Base-by-base conservation (phyloP, 1,140 invertebrate species). In the Sycophaga agraensis region DNA sequence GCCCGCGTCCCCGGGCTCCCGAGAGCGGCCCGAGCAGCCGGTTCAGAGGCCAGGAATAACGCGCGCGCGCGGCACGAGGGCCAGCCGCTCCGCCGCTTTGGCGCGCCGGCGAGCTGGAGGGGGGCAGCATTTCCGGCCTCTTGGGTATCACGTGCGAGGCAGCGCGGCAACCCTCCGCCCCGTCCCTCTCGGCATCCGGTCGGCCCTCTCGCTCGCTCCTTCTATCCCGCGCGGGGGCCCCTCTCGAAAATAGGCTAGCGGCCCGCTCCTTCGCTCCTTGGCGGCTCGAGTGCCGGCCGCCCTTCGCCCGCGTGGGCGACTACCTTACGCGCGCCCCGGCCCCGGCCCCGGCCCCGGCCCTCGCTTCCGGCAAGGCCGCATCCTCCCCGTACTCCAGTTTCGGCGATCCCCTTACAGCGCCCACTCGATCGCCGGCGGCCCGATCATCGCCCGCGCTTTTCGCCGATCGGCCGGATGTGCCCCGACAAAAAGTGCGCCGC, bases 111-210 rank as follows among this genome's bases (percentile, higher is more conserved):
- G n/a, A n/a, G n/a, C 26, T n/a, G 35, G 64, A 72, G 69, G 74
- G 73, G 69, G 74, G 73, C 68, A 73, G 72, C 73, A 62, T 71
- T 78, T 79, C 78, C 77, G 78, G 77, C 78, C 76, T 67, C 65
- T 71, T 78, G 72, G 73, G 75, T 78, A 78, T 80, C 76, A 79
- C 78, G 78, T 79, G 77, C 76, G 75, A 77, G 76, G 56, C 65
- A 35, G 51, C 50, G 55, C 34, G 28, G 28, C 48, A 35, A 16
- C 61, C 51, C 31, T 22, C 58, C 68, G 59, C 70, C 28, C 28
- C 28, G 56, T 64, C 45, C 58, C 57, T 66, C 67, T 63, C 68
- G 59, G 50, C 53, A 19, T 43, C 60, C 56, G 31, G 50, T 48
- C 50, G 62, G 16, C 40, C 26, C 22, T 37, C 49, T 57, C 45